phyloP scores from a whole-genome alignment of 2,888 invertebrate genomes.

The Andrena bucephala region DNA sequence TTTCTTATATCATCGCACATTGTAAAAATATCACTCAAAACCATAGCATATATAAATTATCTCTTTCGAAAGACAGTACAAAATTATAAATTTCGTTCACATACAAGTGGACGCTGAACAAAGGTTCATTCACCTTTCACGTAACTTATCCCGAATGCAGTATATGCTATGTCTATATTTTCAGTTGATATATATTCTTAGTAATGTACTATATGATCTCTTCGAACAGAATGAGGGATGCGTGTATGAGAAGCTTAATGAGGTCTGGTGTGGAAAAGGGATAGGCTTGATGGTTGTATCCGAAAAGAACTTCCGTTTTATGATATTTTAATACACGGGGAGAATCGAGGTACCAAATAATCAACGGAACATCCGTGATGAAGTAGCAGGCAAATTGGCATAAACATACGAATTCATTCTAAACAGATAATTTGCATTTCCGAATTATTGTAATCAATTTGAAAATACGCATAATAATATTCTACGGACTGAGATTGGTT shows the following conservation, averaged over 20 bases:
- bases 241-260: conserved; percentile 47
- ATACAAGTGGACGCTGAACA: conserved; percentile 49
- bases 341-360: conserved; percentile 59
- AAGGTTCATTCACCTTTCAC: conserved; percentile 53
- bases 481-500: not conserved
- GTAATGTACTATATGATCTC: conserved; percentile 36
- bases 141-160: conserved; percentile 55
- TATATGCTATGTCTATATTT: conserved; percentile 60
- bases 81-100: conserved; percentile 47
- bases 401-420: not conserved
- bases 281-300: conserved; percentile 50
- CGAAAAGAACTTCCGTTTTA: conserved; percentile 30
- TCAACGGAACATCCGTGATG: not conserved
- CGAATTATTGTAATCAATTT: not conserved
- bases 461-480: not conserved
- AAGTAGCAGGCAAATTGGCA: not conserved
- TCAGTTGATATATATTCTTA: conserved; percentile 32
- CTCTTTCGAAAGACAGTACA: conserved; percentile 54
- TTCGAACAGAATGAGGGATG: conserved; percentile 48
- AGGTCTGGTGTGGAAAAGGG: conserved; percentile 45
- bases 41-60: conserved; percentile 38
- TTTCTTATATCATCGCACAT: conserved; percentile 62
- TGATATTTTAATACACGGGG: conserved; percentile 31
- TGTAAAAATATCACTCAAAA: conserved; percentile 51
- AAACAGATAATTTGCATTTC: not conserved